Percentiles rank a stretch among this genome's conserved stretches.
phyloP scores from a whole-genome alignment of 2,888 invertebrate genomes.

The Sminthurides aquaticus region DNA sequence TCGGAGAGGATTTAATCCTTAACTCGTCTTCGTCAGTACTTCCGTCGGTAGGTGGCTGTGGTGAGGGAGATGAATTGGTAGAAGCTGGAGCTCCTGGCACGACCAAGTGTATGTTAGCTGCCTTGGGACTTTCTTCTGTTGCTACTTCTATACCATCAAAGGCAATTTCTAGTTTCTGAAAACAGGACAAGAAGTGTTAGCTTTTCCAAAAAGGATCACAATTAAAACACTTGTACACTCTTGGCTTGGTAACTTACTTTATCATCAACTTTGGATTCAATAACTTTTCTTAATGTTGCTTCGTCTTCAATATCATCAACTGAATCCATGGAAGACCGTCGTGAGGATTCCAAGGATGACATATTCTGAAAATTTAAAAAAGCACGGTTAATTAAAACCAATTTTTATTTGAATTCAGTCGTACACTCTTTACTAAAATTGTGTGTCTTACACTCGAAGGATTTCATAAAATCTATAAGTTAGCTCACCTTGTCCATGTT shows the following conservation, averaged over 20 bases:
- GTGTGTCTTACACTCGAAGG: no score
- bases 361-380: constrained; percentile 10
- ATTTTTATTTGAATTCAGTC: no score
- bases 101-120: no score
- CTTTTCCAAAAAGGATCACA: no score
- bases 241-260: constrained; percentile 8
- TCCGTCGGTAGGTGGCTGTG: constrained; percentile 1
- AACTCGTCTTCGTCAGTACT: neutral
- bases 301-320: constrained; percentile 28
- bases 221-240: no score
- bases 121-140: no score
- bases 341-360: constrained; percentile 27
- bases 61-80: constrained; percentile 1
- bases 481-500: constrained; percentile 4
- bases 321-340: constrained; percentile 36
- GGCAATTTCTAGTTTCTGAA: neutral
- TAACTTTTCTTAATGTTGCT: constrained; percentile 37
- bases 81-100: no score
- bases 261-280: constrained; percentile 35
- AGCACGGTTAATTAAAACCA: neutral
- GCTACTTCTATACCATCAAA: neutral
- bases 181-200: no score
- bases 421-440: no score
- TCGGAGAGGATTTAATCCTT: neutral
- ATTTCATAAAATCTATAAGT: no score